Evolutionary conservation across 2,888 invertebrate genomes (phyloP), one percentile per base, ranked within the genome.

Genomic region (Lepidocyrtoides sp.): DNA sequence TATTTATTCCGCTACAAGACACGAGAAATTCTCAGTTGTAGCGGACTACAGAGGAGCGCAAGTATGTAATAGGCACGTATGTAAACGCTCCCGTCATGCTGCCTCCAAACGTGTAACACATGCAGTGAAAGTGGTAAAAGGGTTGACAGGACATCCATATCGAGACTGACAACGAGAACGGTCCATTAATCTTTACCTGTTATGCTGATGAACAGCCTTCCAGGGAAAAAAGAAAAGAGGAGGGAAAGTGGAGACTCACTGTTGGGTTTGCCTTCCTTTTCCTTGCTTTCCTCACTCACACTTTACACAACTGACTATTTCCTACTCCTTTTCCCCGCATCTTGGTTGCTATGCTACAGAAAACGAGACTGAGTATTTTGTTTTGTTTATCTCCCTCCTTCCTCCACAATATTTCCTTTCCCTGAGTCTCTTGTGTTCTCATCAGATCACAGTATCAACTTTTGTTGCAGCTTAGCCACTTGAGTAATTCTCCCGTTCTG

Each of bases 151-250:
- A 77, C 91, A 91, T 91, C 91, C 83, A 91, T 91, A 91, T 88
- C 84, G 69, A 89, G 91, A 89, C 88, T 91, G 91, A 91, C 91
- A 91, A 72, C 84, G 63, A 89, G 88, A 91, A 89, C 85, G 89
- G 91, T 91, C 91, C 88, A 91, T 91, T 91, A 91, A 89, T 91
- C 88, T 88, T 91, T 91, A 91, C 91, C 91, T 91, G 88, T 81
- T 84, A 85, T 89, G 85, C 85, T 84, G 91, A 83, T 91, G 88
- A 91, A 91, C 84, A 88, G 36, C 82, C 54, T 79, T 63, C 26
- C 32, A 60, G 41, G 81, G 86, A 75, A 75, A 75, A 26, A 20
- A 48, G 72, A 75, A 89, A 83, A 75, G 66, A n/a, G 54, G 54
- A 60, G 17, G 17, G 60, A 85, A 77, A 77, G 20, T 20, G 41